These are phyloP conservation scores for Hirtodrosophila duncani DNA, from an alignment of 2,888 invertebrate species.

Conservation along the genomic window DNA sequence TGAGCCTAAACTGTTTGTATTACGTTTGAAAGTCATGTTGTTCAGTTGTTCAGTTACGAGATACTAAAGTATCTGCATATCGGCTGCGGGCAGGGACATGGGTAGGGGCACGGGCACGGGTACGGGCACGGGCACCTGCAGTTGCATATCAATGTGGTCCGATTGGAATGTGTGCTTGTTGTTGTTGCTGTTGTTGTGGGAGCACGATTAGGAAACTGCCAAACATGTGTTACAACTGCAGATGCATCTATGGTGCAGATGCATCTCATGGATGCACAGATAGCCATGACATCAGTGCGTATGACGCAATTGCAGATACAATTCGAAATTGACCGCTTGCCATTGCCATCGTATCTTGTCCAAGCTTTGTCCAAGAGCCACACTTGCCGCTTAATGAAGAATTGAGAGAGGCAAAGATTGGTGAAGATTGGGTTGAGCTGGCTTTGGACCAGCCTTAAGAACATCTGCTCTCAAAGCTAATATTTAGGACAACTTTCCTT, in stretches of 20 bases:
- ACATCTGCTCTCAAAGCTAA: too few relatives aligned
- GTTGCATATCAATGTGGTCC: constrained; percentile 4
- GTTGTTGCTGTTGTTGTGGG: constrained; percentile 8
- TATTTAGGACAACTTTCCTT: too few relatives aligned
- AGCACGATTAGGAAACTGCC: constrained; percentile 53
- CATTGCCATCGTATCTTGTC: too few relatives aligned
- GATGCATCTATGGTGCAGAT: constrained; percentile 26
- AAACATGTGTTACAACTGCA: constrained; percentile 48
- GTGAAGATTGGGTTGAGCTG: too few relatives aligned
- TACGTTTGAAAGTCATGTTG: constrained; percentile 71
- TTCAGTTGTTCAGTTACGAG: constrained; percentile 32
- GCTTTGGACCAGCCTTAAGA: too few relatives aligned
- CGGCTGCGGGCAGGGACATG: too few relatives aligned
- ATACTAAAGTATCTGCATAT: constrained; percentile 55
- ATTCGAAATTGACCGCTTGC: too few relatives aligned
- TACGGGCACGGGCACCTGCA: constrained; percentile 49
- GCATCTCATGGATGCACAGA: too few relatives aligned
- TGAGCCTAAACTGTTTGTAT: constrained; percentile 65
- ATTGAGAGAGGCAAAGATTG: too few relatives aligned
- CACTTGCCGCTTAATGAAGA: too few relatives aligned
- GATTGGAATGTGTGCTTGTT: constrained; percentile 12
- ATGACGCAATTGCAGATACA: too few relatives aligned
- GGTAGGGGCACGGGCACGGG: constrained; percentile 61
- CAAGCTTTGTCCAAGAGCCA: too few relatives aligned
- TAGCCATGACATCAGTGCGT: constrained; percentile 11